Conservation (phyloP, 2,113 vertebrate species). For the Sapajus apella region DNA sequence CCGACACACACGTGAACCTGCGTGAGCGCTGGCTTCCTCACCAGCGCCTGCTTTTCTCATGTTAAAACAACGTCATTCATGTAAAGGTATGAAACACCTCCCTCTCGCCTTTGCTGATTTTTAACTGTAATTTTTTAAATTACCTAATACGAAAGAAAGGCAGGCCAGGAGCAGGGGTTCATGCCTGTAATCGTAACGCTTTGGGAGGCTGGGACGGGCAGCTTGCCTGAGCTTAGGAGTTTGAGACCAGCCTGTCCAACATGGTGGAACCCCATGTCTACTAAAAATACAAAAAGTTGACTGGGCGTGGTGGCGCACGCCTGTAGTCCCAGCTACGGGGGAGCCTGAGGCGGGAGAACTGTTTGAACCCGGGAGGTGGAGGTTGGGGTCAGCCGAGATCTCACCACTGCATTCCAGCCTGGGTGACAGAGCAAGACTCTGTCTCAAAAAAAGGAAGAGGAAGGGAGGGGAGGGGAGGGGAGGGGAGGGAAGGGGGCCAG, state of each 20-base stretch:
- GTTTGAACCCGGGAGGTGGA: neutral
- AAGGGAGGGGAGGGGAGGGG: rapidly evolving
- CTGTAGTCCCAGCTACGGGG: neutral
- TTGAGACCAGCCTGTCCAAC: neutral
- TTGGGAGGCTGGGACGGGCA: neutral
- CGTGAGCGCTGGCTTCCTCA: rapidly evolving
- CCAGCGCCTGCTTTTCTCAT: neutral
- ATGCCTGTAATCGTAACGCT: neutral
- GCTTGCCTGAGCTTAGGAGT: neutral
- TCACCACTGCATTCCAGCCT: neutral
- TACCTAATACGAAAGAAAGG: neutral
- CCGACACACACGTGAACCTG: rapidly evolving
- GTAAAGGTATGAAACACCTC: rapidly evolving
- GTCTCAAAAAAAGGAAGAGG: too few species aligned
- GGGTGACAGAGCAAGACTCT: neutral
- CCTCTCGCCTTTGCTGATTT: neutral
- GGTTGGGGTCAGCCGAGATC: neutral
- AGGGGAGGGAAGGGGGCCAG: too few species aligned
- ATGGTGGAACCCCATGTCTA: neutral
- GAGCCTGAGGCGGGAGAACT: neutral
- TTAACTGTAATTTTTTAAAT: neutral
- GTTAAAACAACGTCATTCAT: neutral
- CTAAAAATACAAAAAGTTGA: neutral
- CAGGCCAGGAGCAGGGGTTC: neutral
- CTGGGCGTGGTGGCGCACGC: rapidly evolving